These are phyloP conservation scores for Zosterops pallidus DNA, from an alignment of 2,113 vertebrate genomes.

Conservation along the genomic window DNA sequence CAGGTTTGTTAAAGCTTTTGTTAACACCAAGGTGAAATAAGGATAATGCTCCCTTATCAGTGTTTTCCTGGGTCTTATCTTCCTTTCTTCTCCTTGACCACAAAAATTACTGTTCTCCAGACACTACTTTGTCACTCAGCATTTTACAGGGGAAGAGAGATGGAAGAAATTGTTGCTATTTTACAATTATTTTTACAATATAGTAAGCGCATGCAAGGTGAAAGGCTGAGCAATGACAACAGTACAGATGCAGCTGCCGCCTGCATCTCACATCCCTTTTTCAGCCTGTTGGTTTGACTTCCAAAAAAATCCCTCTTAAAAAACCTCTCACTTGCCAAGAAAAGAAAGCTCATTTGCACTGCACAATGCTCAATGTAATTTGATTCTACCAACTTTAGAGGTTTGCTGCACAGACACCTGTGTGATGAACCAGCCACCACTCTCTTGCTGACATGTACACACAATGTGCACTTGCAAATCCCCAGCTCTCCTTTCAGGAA, in stretches of 20 bases:
- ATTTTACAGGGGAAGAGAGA: background rate
- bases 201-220: background rate
- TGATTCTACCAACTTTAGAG: background rate
- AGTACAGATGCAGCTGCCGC: background rate
- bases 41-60: background rate
- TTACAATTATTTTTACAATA: constrained; percentile 10
- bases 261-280: background rate
- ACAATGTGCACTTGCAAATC: background rate
- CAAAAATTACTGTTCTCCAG: background rate
- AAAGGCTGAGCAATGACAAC: background rate
- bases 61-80: background rate
- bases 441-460: background rate
- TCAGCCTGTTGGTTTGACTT: background rate
- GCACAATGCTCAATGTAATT: background rate
- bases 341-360: background rate
- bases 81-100: background rate
- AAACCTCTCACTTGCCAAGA: background rate
- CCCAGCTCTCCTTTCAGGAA: background rate
- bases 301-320: background rate
- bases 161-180: constrained; percentile 14
- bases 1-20: background rate
- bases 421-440: fast-evolving
- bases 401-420: background rate
- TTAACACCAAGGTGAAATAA: background rate
- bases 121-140: background rate